Base-by-base conservation (phyloP, 2,113 vertebrate species). In the Sander lucioperca region DNA sequence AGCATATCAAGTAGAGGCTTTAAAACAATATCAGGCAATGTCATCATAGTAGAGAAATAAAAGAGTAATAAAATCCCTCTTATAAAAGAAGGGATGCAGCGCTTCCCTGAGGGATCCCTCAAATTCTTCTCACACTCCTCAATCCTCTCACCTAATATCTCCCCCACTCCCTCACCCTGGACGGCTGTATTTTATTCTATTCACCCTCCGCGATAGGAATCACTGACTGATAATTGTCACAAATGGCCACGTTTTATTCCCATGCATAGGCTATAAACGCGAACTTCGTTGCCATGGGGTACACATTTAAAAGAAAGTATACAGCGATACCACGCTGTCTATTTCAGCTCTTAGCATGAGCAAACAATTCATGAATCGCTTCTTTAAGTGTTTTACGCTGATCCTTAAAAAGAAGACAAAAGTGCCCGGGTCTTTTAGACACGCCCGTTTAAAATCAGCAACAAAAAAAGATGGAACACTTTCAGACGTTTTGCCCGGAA, bases 71-170 rank as follows among this genome's bases (percentile, higher is more conserved):
- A 87, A 91, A 82, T 2, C 76, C 59, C 51, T 18, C 71, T 84
- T 88, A 72, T 87, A 72, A 84, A 80, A 84, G 64, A 51, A 57
- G 50, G 79, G 57, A 67, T 72, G 78, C 85, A 56, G 77, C 53
- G 30, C 76, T 90, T 85, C 91, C 90, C 92, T 79, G 85, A 91
- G 90, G 92, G 83, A 88, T 86, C 73, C 86, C 88, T 80, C 65
- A 87, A 88, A 80, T 84, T 84, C 84, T 88, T 82, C 90, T 86
- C 84, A 77, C 88, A 82, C 88, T 81, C 77, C 58, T 83, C 81
- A 66, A 11, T 43, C 39, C 39, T 43, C 39, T 43, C 86, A 82
- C 67, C 79, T 85, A 70, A 86, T 74, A 77, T 23, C 82, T 8
- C 74, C 62, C 54, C 36, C 43, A 9, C 63, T 50, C 57, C 57